A percentile compares a stretch with the other conserved stretches of the same genome.
Evolutionary conservation across 2,797 vertebrate genomes (phyloP).

Genomic region (Acanthurus tractus): DNA sequence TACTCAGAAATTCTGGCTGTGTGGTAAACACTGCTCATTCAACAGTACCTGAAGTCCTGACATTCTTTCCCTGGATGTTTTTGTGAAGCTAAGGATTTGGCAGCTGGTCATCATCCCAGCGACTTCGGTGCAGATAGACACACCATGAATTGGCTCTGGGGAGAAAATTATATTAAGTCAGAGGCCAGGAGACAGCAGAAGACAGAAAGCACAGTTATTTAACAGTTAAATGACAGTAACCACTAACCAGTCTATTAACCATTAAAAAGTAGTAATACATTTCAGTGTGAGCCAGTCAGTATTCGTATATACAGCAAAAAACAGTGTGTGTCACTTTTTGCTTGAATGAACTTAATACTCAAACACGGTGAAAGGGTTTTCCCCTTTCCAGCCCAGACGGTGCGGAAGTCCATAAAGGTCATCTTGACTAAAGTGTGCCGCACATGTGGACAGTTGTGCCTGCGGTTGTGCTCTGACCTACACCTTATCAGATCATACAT

Average conservation of each 20-base stretch:
- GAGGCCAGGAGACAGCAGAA: neutral
- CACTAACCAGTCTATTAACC: neutral
- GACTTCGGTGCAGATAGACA: slow-evolving; percentile 71
- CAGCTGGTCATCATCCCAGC: slow-evolving; percentile 70
- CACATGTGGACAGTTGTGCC: too few relatives aligned
- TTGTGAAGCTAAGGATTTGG: slow-evolving; percentile 64
- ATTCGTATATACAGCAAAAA: slow-evolving; percentile 7
- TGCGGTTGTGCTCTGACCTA: neutral
- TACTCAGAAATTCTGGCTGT: too few relatives aligned
- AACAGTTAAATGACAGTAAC: neutral
- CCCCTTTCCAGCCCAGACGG: neutral
- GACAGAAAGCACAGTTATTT: neutral
- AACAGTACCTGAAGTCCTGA: slow-evolving; percentile 67
- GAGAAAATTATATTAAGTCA: neutral
- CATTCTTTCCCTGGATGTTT: slow-evolving; percentile 45
- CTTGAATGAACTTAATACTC: neutral
- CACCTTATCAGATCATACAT: neutral
- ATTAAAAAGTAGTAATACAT: neutral
- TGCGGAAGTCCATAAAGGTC: slow-evolving; percentile 1
- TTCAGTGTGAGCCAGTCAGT: too few relatives aligned
- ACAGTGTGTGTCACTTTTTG: neutral
- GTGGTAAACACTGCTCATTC: too few relatives aligned
- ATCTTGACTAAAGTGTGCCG: too few relatives aligned
- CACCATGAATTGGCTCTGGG: slow-evolving; percentile 74
- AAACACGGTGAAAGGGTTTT: slow-evolving; percentile 27